Evolutionary conservation across 2,888 invertebrate species (phyloP).

Genomic region (Agapetus fuscipes): DNA sequence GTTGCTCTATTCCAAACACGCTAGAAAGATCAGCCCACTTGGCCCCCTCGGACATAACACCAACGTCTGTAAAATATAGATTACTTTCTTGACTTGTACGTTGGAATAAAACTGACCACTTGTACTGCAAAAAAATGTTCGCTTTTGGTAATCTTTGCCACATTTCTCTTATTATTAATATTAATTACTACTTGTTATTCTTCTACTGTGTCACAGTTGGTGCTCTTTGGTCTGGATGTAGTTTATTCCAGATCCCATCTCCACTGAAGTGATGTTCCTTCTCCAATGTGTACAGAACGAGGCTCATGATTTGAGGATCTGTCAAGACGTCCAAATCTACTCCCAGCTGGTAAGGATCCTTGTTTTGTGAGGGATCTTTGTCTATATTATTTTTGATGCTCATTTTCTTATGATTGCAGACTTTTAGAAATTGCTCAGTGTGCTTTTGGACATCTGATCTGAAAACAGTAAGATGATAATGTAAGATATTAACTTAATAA

Average conservation of each 20-base stretch:
- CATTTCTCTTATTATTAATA: not conserved
- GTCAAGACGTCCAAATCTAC: constrained; percentile 29
- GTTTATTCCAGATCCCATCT: constrained; percentile 56
- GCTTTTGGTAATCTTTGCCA: not conserved
- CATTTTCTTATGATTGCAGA: too few relatives aligned
- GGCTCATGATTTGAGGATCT: constrained; percentile 48
- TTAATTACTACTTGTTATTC: not conserved
- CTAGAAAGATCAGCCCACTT: too few relatives aligned
- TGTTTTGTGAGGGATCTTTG: not conserved
- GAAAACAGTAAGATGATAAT: not conserved
- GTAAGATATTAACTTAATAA: not conserved
- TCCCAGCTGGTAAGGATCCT: constrained; percentile 10
- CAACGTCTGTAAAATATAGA: too few relatives aligned
- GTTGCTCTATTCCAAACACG: too few relatives aligned
- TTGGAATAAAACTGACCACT: too few relatives aligned
- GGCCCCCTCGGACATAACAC: too few relatives aligned
- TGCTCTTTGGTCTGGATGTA: not conserved
- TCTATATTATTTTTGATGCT: not conserved
- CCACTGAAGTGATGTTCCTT: constrained; percentile 64
- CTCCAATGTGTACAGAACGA: constrained; percentile 64
- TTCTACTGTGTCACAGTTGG: not conserved
- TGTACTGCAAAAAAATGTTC: too few relatives aligned
- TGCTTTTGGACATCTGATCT: not conserved
- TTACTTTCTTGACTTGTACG: too few relatives aligned
- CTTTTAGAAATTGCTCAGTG: not conserved